Conservation (phyloP, 2,797 vertebrate genomes). For the Pangasius djambal region DNA sequence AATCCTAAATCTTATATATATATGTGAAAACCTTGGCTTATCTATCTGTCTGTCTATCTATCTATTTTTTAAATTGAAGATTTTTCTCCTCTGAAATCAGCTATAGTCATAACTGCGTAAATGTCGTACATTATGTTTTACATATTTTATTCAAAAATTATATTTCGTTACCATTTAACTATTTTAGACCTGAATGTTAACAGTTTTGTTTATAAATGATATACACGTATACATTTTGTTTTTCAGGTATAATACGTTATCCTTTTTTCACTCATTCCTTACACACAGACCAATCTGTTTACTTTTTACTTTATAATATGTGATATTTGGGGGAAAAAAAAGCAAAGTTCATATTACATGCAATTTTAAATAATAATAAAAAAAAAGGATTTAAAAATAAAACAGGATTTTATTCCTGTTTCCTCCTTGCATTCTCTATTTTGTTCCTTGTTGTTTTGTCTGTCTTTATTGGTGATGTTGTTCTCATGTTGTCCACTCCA, state of each 20-base stretch:
- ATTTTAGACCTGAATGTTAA: too few relatives aligned
- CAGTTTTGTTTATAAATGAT: too few relatives aligned
- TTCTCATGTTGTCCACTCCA: conserved; percentile 85
- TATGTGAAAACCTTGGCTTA: too few relatives aligned
- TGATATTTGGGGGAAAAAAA: background rate
- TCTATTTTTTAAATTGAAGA: background rate
- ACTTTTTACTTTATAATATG: background rate
- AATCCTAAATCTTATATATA: too few relatives aligned
- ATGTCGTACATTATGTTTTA: background rate
- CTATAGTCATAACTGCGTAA: background rate
- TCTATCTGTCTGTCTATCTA: background rate
- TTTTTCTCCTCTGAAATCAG: background rate
- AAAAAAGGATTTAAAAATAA: background rate
- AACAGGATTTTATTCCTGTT: conserved; percentile 76
- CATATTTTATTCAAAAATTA: background rate
- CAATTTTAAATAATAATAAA: background rate
- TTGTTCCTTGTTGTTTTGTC: conserved; percentile 60
- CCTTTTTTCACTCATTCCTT: background rate
- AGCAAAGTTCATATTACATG: too few relatives aligned
- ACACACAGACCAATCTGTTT: background rate
- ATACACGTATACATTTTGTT: too few relatives aligned
- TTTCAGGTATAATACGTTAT: too few relatives aligned
- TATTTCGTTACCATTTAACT: background rate
- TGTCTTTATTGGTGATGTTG: conserved; percentile 63
- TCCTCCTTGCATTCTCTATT: conserved; percentile 69